These are phyloP conservation scores for Congeria kusceri DNA, from an alignment of 2,888 invertebrate genomes.

Conservation along the genomic window DNA sequence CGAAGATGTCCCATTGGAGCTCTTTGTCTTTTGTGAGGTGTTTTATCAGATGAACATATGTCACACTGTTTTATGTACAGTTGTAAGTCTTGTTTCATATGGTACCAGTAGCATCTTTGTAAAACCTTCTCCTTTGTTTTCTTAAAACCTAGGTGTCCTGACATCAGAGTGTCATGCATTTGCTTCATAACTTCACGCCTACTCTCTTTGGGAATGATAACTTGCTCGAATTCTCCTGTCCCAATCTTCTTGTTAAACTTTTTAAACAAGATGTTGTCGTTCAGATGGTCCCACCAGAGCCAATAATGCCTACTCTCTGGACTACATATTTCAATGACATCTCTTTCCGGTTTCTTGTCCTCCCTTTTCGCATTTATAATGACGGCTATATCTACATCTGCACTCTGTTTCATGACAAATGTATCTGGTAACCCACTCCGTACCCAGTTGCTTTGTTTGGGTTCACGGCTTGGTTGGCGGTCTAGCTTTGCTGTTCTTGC, in stretches of 20 bases:
- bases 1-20: neutral
- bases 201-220: neutral
- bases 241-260: conserved; percentile 4
- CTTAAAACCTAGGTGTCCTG: conserved; percentile 22
- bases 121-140: conserved; percentile 3
- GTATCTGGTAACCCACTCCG: too few species aligned
- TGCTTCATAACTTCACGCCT: conserved; percentile 22
- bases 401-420: too few species aligned
- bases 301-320: neutral
- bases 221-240: neutral
- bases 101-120: conserved; percentile 30
- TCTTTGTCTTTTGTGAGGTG: neutral
- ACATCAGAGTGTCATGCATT: conserved; percentile 16
- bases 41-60: conserved; percentile 24
- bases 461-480: too few species aligned
- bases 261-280: neutral
- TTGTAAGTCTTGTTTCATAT: conserved; percentile 21
- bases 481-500: neutral
- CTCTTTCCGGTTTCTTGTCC: neutral
- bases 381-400: neutral
- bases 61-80: conserved; percentile 16
- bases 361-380: conserved; percentile 1
- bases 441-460: too few species aligned
- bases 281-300: neutral
- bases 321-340: neutral